Base-by-base conservation (phyloP, 1,140 invertebrate species). In the Habropoda laboriosa region DNA sequence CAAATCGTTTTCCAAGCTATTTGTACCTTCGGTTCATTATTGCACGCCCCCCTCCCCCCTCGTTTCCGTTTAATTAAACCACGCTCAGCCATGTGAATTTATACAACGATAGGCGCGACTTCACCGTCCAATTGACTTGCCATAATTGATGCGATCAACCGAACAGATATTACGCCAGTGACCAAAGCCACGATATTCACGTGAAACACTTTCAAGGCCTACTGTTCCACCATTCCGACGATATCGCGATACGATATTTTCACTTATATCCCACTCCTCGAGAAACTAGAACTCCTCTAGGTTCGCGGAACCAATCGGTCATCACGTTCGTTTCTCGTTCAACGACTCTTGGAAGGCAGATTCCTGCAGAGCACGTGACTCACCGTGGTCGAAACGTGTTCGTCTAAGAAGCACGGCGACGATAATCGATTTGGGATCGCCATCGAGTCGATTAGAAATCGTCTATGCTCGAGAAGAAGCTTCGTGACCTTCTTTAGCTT, bases 371-470 rank as follows among this genome's bases (percentile, higher is more conserved):
- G 51, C 67, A 76, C 63, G 74, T 55, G 51, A 27, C 16, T 4
- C n/a, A n/a, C 27, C 8, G 12, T 30, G 30, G 60, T 51, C 16
- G 30, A 27, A 18, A 1, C 73, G 45, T 32, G 55, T 71, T 18
- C 57, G 45, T 63, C 27, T 38, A n/a, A 40, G 64, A 84, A 53
- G 42, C 60, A 40, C 64, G 32, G 49, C 53, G n/a, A 55, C 70
- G 60, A 84, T 85, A 85, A 85, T 85, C 67, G 83, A 76, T 80
- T 70, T 27, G 18, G 57, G 58, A 74, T 68, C n/a, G 49, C 42
- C 40, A 71, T 80, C 27, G 70, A 72, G 60, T 45, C 68, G 68
- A 78, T 79, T 83, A 78, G 38, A 49, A 42, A 55, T 0, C 45
- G 38, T 68, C 51, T n/a, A n/a, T 30, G 40, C 4, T 8, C 35